phyloP scores from a whole-genome alignment of 2,797 vertebrate species.

The Phyllotis vaccarum region DNA sequence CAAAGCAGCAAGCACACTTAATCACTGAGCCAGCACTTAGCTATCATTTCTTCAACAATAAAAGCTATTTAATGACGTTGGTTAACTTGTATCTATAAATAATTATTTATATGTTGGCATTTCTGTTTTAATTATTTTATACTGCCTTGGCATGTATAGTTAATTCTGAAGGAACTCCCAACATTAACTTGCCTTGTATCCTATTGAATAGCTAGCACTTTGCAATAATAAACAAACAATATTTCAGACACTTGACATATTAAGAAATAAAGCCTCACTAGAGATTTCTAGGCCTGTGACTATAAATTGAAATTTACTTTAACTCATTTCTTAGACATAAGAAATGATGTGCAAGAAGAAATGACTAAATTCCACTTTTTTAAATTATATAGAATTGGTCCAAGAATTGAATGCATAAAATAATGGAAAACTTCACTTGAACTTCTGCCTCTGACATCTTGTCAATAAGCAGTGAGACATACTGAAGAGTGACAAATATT shows the following conservation, averaged over 20 bases:
- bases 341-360: neutral
- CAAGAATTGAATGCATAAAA: constrained; percentile 17
- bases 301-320: constrained; percentile 24
- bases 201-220: constrained; percentile 18
- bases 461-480: neutral
- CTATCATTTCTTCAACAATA: neutral
- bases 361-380: constrained; percentile 4
- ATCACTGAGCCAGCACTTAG: neutral
- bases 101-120: constrained; percentile 3
- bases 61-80: neutral
- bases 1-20: neutral
- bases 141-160: neutral
- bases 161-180: neutral
- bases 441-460: constrained; percentile 41
- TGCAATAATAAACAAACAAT: constrained; percentile 18
- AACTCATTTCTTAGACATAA: neutral
- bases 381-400: neutral
- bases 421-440: neutral
- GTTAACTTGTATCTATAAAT: neutral
- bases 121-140: neutral
- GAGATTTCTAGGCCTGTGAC: neutral
- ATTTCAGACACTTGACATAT: neutral
- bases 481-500: neutral
- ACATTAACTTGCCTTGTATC: neutral
- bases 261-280: constrained; percentile 10